Evolutionary conservation across 1,140 invertebrate species (phyloP), one percentile per base, ranked within the genome.

Genomic region (Caerostris darwini): DNA sequence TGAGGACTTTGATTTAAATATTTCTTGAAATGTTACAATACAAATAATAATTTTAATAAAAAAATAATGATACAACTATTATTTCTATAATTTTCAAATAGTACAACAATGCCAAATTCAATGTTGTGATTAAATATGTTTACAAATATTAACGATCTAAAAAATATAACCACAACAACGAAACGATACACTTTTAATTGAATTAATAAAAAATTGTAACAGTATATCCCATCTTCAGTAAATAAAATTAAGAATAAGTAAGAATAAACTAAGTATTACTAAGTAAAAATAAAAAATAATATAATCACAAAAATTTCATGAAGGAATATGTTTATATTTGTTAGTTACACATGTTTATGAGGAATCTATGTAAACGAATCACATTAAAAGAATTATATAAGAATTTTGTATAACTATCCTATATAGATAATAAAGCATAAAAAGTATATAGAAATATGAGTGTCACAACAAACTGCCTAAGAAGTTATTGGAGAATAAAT

Each of bases 71-170:
- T 77, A 53, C 69, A 77, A 12, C 19, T 77, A 50, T 77, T 77
- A 77, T 77, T 77, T 77, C 50, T 77, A 77, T 50, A 77, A 34
- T 12, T 77, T 77, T 77, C 59, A 77, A 77, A 77, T 77, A 77
- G 50, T 77, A 77, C 69, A 77, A 34, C 69, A 34, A 50, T 50
- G 50, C 69, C 69, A 34, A 53, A 4, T 77, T 77, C 34, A 77
- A 77, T 77, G 69, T 53, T 50, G 69, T 10, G 69, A 77, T 77
- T 50, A 77, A 77, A 77, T 53, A 8, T 3, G 34, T 77, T 53
- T 50, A 77, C 34, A 77, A 77, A 67, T 34, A 53, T 77, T 50
- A 77, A 77, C 19, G 19, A 10, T 34, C 69, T 77, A 77, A 61
- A 77, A 61, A 61, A 61, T 50, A 77, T 77, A 34, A 77, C 14